These are phyloP conservation scores for Diuraphis noxia DNA, from an alignment of 1,140 invertebrate species.

Conservation along the genomic window DNA sequence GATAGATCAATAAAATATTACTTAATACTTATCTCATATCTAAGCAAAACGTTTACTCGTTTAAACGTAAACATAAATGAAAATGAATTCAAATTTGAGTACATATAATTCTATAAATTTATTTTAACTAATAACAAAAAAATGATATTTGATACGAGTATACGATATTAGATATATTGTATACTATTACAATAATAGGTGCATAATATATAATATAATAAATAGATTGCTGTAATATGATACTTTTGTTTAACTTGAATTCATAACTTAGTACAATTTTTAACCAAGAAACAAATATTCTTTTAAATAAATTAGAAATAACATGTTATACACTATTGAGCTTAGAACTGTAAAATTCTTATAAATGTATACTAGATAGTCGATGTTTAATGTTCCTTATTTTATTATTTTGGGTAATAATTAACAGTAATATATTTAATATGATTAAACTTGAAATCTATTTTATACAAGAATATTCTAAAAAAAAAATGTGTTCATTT, in stretches of 20 bases:
- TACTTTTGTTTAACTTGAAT: neutral
- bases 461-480: neutral
- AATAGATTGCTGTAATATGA: no score
- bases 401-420: neutral
- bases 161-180: neutral
- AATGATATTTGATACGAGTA: no score
- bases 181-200: neutral
- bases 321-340: neutral
- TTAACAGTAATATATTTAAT: no score
- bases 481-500: neutral
- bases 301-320: no score
- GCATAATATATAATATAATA: neutral
- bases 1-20: no score
- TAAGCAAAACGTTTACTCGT: no score
- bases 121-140: no score
- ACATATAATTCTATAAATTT: no score
- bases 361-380: neutral
- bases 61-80: no score
- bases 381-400: neutral
- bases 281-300: neutral
- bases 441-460: neutral
- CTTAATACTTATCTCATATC: no score
- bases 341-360: neutral
- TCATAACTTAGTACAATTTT: neutral
- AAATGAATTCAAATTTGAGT: no score